Evolutionary conservation across 2,113 vertebrate genomes (phyloP).

Genomic region (Theristicus caerulescens): DNA sequence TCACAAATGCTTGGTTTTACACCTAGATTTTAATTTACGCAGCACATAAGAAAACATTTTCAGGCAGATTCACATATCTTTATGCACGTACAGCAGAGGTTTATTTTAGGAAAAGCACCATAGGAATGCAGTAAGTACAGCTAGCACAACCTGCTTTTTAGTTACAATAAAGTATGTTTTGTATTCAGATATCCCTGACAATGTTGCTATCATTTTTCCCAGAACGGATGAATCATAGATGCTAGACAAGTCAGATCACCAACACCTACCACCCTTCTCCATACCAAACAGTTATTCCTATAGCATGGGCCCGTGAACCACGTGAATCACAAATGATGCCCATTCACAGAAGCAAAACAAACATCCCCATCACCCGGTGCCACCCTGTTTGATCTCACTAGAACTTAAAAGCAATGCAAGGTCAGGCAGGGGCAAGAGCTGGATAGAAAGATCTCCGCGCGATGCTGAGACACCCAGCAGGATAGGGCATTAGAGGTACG

Average conservation of each 20-base stretch:
- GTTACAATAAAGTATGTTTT: not conserved
- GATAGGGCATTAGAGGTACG: not conserved
- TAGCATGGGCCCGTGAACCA: not conserved
- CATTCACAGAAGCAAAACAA: conserved; percentile 36
- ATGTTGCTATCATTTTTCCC: not conserved
- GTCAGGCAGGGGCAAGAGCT: conserved; percentile 27
- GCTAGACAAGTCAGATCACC: not conserved
- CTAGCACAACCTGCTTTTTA: not conserved
- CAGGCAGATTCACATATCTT: not conserved
- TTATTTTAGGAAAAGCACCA: not conserved
- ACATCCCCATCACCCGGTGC: not conserved
- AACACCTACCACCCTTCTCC: not conserved
- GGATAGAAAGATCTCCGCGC: not conserved
- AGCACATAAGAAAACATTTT: not conserved
- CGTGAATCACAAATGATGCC: not conserved
- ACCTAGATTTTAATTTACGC: not conserved
- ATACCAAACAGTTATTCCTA: not conserved
- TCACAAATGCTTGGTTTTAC: not conserved
- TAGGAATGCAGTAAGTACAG: not conserved
- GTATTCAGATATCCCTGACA: conserved; percentile 1
- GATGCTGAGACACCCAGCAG: not conserved
- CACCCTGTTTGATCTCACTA: conserved; percentile 41
- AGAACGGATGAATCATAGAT: conserved; percentile 18
- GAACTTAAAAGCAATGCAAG: not conserved
- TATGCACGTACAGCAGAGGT: not conserved